Percentiles rank a stretch among this genome's conserved stretches.
These are phyloP conservation scores for Albula goreensis DNA, from an alignment of 2,113 vertebrate species.

Conservation along the genomic window DNA sequence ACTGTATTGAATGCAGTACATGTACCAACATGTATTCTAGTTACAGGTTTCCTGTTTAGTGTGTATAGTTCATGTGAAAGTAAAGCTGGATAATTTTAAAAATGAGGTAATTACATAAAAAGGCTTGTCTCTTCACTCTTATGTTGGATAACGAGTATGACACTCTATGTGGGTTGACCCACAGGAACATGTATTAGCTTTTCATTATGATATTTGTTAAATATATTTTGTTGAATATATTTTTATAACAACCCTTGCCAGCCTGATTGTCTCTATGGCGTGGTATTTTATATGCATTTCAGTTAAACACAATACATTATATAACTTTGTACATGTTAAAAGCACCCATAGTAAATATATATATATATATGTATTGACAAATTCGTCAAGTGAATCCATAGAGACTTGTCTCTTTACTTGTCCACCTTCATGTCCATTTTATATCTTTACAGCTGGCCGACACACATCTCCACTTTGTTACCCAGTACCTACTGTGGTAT, in stretches of 20 bases:
- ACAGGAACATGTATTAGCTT: too few relatives aligned
- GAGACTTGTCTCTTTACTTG: background rate
- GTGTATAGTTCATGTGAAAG: background rate
- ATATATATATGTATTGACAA: too few relatives aligned
- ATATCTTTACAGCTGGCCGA: background rate
- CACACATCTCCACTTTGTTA: background rate
- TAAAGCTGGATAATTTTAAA: background rate
- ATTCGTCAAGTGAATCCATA: background rate
- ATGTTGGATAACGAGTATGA: too few relatives aligned
- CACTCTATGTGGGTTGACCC: too few relatives aligned
- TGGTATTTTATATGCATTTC: background rate
- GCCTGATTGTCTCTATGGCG: background rate
- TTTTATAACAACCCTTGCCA: background rate
- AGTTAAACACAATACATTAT: background rate
- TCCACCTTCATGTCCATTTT: background rate
- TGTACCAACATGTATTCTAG: background rate
- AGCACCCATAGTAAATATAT: too few relatives aligned
- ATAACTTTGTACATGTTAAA: too few relatives aligned
- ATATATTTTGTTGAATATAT: background rate
- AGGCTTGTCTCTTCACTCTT: too few relatives aligned
- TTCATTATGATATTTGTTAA: too few relatives aligned
- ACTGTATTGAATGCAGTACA: background rate
- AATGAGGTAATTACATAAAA: too few relatives aligned
- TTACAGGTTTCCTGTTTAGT: too few relatives aligned
- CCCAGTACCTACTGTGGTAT: background rate